Conservation (phyloP, 2,113 vertebrate species). For the Pycnonotus jocosus region DNA sequence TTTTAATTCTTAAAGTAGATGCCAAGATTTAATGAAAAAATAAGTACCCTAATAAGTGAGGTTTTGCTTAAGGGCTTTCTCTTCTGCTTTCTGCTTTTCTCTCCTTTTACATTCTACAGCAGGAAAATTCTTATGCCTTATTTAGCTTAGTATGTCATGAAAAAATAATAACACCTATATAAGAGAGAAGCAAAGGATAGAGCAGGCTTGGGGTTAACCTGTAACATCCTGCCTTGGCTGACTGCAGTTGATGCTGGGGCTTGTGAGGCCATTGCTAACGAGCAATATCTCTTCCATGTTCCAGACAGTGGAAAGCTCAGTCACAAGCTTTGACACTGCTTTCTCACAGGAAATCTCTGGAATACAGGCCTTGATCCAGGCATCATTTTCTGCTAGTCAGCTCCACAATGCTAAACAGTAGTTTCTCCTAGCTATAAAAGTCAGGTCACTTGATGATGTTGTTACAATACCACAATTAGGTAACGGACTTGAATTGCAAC, state of each 20-base stretch:
- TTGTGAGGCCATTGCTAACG: not conserved
- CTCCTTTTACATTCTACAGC: not conserved
- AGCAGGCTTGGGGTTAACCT: not conserved
- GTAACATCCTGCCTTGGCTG: not conserved
- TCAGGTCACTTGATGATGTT: not conserved
- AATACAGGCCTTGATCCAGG: not conserved
- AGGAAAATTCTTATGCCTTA: not conserved
- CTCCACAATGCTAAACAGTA: not conserved
- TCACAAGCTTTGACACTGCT: not conserved
- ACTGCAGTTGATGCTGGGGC: not conserved
- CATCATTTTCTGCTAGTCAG: not conserved
- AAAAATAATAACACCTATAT: not conserved
- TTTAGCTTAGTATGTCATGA: not conserved
- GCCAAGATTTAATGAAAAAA: constrained; percentile 19
- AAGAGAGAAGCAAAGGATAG: not conserved
- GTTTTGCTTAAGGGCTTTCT: not conserved
- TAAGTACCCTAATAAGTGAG: constrained; percentile 5
- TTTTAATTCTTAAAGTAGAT: constrained; percentile 45
- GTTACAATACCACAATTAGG: not conserved
- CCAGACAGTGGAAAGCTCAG: not conserved
- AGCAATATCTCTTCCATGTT: not conserved
- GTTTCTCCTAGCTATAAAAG: not conserved
- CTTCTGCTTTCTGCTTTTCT: constrained; percentile 13
- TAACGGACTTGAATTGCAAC: not conserved
- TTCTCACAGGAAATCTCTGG: not conserved